Percentiles rank a stretch among this genome's conserved stretches.
These are phyloP conservation scores for crab-eating macaque (Macaca fascicularis) DNA, from an alignment of 2,113 vertebrate species.

Conservation along the genomic window DNA sequence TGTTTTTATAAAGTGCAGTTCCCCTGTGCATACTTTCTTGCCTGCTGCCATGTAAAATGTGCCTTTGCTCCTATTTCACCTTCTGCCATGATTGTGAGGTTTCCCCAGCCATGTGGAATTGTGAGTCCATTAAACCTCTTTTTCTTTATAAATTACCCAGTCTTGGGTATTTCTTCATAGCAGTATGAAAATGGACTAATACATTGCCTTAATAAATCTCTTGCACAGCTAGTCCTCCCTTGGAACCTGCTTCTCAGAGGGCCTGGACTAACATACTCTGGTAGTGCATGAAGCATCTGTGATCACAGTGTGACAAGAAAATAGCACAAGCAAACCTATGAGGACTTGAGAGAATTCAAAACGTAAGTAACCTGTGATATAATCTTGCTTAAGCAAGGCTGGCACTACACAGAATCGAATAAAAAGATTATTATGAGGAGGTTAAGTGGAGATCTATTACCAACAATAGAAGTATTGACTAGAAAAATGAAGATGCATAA, in stretches of 20 bases:
- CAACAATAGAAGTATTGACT: not conserved
- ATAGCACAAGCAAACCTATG: not conserved
- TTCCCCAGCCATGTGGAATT: no score
- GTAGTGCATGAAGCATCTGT: not conserved
- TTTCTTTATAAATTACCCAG: no score
- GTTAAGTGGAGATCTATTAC: not conserved
- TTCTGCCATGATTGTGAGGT: no score
- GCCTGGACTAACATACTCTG: not conserved
- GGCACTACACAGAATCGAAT: not conserved
- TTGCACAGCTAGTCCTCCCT: not conserved
- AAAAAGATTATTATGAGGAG: not conserved
- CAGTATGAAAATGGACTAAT: no score
- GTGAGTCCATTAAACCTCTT: no score
- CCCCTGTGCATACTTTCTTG: no score
- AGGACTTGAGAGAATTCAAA: not conserved
- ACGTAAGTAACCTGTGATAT: not conserved
- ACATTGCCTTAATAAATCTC: not conserved
- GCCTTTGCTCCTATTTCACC: no score
- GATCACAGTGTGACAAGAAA: not conserved
- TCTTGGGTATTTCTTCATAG: no score
- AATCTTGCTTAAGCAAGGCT: not conserved
- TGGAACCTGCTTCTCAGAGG: not conserved
- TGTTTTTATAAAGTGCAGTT: no score
- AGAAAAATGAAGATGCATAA: not conserved
- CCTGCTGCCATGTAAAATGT: no score